Conservation (phyloP, 2,888 invertebrate genomes). For the Leucophenga montana region DNA sequence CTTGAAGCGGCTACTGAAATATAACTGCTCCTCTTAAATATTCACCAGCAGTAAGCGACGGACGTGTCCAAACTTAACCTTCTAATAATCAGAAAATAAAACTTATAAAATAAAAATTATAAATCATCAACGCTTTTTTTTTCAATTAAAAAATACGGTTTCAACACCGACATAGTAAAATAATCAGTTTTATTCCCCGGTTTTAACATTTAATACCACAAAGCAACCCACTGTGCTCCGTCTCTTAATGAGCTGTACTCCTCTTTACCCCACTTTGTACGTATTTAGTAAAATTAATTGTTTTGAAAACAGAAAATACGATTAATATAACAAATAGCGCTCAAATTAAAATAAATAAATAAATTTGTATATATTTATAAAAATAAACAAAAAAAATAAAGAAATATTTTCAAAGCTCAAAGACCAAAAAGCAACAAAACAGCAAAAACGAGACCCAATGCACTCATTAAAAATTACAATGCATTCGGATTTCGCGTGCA, state of each 20-base stretch:
- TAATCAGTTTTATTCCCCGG: too few relatives aligned
- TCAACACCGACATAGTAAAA: too few relatives aligned
- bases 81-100: too few relatives aligned
- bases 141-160: too few relatives aligned
- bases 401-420: neutral
- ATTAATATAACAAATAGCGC: neutral
- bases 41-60: too few relatives aligned
- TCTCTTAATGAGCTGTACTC: neutral
- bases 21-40: too few relatives aligned
- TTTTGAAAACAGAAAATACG: neutral
- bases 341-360: neutral
- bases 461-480: slow-evolving; percentile 13
- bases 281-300: slow-evolving; percentile 17
- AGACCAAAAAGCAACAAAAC: neutral
- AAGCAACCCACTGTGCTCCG: slow-evolving; percentile 1
- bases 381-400: neutral
- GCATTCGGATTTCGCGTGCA: neutral
- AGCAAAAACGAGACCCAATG: slow-evolving; percentile 17
- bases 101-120: too few relatives aligned
- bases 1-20: too few relatives aligned
- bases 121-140: too few relatives aligned
- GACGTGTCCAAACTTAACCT: too few relatives aligned
- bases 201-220: neutral
- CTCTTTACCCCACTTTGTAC: neutral
- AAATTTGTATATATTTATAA: neutral